phyloP scores from a whole-genome alignment of 2,113 vertebrate species.

The Apodemus speciosus region DNA sequence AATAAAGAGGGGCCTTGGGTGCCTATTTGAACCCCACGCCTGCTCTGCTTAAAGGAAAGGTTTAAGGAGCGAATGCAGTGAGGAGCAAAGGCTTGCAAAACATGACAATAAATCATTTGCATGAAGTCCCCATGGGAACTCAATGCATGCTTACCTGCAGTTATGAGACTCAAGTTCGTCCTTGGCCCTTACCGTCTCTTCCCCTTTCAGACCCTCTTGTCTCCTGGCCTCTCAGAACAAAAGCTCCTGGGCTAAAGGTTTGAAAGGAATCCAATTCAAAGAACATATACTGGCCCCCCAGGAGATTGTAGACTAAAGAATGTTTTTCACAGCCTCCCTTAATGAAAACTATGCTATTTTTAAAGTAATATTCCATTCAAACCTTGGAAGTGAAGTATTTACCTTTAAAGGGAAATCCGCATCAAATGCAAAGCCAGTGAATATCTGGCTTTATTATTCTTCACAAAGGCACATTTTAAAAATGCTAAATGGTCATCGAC shows the following conservation, averaged over 20 bases:
- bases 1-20: conserved; percentile 54
- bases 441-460: conserved; percentile 37
- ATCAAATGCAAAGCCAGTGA: neutral
- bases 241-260: conserved; percentile 37
- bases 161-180: conserved; percentile 45
- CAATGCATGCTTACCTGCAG: conserved; percentile 21
- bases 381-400: conserved; percentile 38
- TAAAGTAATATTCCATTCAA: conserved; percentile 19
- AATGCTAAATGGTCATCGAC: conserved; percentile 25
- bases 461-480: neutral
- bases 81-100: conserved; percentile 47
- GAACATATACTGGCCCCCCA: neutral
- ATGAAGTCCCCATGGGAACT: conserved; percentile 52
- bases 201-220: conserved; percentile 14
- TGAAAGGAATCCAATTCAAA: conserved; percentile 60
- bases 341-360: conserved; percentile 48
- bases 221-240: conserved; percentile 28
- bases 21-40: conserved; percentile 8
- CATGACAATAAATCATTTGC: conserved; percentile 37
- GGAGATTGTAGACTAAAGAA: conserved; percentile 18
- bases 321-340: conserved; percentile 33
- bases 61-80: neutral
- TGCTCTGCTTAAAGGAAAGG: neutral
- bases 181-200: conserved; percentile 10
- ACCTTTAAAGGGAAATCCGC: conserved; percentile 42